These are phyloP conservation scores for Volucella inflata DNA, from an alignment of 2,888 invertebrate genomes.

Conservation along the genomic window DNA sequence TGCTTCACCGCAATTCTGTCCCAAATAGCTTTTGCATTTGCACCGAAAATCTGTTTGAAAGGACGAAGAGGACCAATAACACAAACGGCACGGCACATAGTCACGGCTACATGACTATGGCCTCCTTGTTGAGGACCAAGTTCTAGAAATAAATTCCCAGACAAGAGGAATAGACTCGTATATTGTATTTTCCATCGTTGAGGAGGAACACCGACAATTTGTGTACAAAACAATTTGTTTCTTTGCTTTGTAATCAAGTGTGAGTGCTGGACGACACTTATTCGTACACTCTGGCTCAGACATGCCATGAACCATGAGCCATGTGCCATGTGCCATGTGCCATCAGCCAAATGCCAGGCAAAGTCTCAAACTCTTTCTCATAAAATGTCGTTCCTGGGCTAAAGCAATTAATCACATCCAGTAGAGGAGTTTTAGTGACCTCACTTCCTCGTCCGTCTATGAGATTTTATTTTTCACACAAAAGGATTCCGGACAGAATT, in stretches of 20 bases:
- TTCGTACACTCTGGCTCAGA: slow-evolving; percentile 23
- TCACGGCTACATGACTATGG: not conserved
- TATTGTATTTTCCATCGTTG: slow-evolving; percentile 14
- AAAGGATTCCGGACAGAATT: not conserved
- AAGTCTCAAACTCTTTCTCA: too few relatives aligned
- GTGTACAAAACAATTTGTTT: slow-evolving; percentile 70
- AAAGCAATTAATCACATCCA: slow-evolving; percentile 68
- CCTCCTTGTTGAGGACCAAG: slow-evolving; percentile 8
- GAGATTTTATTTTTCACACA: slow-evolving; percentile 30
- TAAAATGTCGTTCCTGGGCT: slow-evolving; percentile 50
- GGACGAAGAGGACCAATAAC: slow-evolving; percentile 17
- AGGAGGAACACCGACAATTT: slow-evolving; percentile 50
- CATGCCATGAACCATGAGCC: slow-evolving; percentile 13
- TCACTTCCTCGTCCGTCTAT: slow-evolving; percentile 40
- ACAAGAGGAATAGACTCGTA: slow-evolving; percentile 39
- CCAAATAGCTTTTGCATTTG: slow-evolving; percentile 52
- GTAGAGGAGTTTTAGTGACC: not conserved
- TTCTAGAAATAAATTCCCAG: slow-evolving; percentile 68
- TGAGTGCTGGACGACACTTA: slow-evolving; percentile 69
- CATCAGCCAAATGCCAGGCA: too few relatives aligned
- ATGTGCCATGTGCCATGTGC: too few relatives aligned
- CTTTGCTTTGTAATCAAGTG: slow-evolving; percentile 68
- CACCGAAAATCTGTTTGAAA: slow-evolving; percentile 10
- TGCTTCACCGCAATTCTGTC: slow-evolving; percentile 61
- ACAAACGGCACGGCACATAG: slow-evolving; percentile 21